Evolutionary conservation across 92 coral and sea anemone species (phyloP), one percentile per base, ranked within the genome.

Genomic region (Umimayanthus chanpuru): DNA sequence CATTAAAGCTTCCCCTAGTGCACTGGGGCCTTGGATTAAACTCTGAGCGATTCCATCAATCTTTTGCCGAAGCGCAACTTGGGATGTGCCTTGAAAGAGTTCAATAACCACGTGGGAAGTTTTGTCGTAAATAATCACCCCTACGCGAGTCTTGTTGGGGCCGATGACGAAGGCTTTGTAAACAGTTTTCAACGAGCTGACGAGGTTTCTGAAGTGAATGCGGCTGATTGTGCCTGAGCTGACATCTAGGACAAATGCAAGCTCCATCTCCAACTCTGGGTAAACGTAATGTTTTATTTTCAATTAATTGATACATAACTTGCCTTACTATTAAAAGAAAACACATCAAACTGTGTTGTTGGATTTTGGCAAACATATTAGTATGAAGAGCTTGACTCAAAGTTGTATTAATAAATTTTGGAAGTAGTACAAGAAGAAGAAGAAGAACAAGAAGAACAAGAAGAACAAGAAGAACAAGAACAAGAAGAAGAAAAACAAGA

Each of bases 261-360:
- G 94, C 21, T 94, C 98, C 95, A 94, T 93, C 65, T 88, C 88
- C 39, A 91, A 76, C 49, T 88, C 98, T 94, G 77, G 55, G 30
- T 2, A 71, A 49, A 47, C 8, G 10, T 21, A 15, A 43, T 44
- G 25, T 15, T 12, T 12, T 38, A 25, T 40, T 14, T 71, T 61
- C 36, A 43, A 20, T 8, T 10, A 41, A 29, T 10, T 32, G 25
- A 72, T 44, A 29, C 43, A 72, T 44, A 68, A 38, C 56, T 14
- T 23, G 7, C 49, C 25, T 18, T 16, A 74, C 40, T 41, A 4
- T 32, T 32, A 28, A 32, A 29, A 10, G 30, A 76, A n/a, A 21
- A 76, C 20, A 21, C 15, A 41, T 38, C 15, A 76, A 38, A 75
- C 39, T 21, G 23, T 4, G 49, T 32, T 32, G 14, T 76, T n/a